Evolutionary conservation across 1,140 invertebrate species (phyloP), one percentile per base, ranked within the genome.

Genomic region (Probaryconus sp.): DNA sequence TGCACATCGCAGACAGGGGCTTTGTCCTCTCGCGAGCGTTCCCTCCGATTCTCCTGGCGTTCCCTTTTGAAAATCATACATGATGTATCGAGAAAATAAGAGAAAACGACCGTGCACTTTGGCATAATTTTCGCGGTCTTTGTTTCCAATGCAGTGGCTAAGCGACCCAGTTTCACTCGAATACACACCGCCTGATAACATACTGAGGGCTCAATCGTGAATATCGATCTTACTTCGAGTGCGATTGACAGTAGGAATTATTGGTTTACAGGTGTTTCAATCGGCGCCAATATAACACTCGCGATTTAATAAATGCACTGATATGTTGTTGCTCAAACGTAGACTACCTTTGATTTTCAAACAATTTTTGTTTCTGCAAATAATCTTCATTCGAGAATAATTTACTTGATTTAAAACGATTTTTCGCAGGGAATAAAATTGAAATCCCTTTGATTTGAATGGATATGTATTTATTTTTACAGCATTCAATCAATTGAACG

Each of bases 111-210:
- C n/a, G n/a, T n/a, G 55, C 30, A 45, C 31, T 60, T 38, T 13
- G 42, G 56, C 56, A 60, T 48, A 61, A 61, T 50, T 61, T 50
- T 61, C 14, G 14, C 13, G 9, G 20, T 50, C 56, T 61, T 61
- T 50, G 43, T 61, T 61, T 38, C 16, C 35, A 17, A n/a, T 20
- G 35, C 43, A 17, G n/a, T 3, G 20, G 50, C 35, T 40, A 9
- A 18, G 18, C 24, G 61, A 65, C 61, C 61, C 14, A 56, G 51
- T 48, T 67, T 48, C 17, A 2, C 20, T 47, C 50, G 13, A 55
- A 48, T 40, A 14, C 16, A 47, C 13, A n/a, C 7, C 13, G 31
- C 6, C 40, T 67, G 42, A 67, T 47, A 67, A 56, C 47, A 33
- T 47, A 53, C 7, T 14, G 40, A 37, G 16, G 17, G 18, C 56